Evolutionary conservation across 2,113 vertebrate genomes (phyloP), one percentile per base, ranked within the genome.

Genomic region (Thalassarche chlororhynchos): DNA sequence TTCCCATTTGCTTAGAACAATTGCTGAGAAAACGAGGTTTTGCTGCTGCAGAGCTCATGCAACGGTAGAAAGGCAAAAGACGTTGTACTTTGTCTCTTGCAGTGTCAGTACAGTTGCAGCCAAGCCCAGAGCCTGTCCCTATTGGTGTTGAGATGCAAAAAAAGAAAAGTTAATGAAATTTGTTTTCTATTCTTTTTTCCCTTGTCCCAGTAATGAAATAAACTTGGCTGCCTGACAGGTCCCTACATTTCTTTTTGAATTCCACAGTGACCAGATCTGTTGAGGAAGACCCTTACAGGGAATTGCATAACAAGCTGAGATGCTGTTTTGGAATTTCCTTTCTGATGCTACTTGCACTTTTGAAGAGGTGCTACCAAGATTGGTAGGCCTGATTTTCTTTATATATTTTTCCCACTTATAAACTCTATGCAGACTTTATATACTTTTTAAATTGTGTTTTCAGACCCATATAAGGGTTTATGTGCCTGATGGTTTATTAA

Each of bases 11-110:
- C 66, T 93, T 77, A 89, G 61, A 91, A 69, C 62, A 88, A 70
- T 88, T 94, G 91, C 89, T 97, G 93, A 96, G 87, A 95, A 92
- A 96, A 97, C 29, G 68, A 82, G 77, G 82, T 96, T 95, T 96
- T 96, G 96, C 76, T 97, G 83, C 84, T 95, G 72, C 83, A 90
- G 72, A 92, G 44, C 71, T 96, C 76, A 65, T 88, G 89, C 81
- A 90, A 25, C 6, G 24, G 62, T 68, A 72, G 82, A 96, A 97
- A 61, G 95, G 87, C 29, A 90, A 61, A 76, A 90, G 38, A 90
- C 24, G 25, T 49, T 90, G 75, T 91, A 68, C 89, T 94, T 97
- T 93, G 94, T 79, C 76, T 96, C 86, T 84, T 96, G 76, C 18
- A 57, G 57, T 18, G 54, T 95, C 88, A 93, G 87, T 93, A 85